phyloP scores from a whole-genome alignment of 2,888 invertebrate genomes.

The Holacanthella duospinosa region DNA sequence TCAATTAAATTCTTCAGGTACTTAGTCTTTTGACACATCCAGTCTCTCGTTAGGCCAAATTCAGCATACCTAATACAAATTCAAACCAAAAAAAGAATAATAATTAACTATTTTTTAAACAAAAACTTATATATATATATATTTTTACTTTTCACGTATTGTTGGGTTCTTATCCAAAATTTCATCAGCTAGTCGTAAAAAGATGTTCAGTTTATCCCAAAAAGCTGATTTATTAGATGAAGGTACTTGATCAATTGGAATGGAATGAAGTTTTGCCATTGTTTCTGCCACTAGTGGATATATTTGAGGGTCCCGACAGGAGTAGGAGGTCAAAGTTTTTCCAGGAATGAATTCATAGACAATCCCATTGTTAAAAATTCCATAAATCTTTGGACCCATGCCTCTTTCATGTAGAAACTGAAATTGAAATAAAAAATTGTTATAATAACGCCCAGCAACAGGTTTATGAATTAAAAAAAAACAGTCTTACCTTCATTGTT shows the following conservation, averaged over 20 bases:
- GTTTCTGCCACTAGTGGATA: slow-evolving; percentile 65
- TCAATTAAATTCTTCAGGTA: slow-evolving; percentile 54
- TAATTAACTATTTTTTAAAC: no score
- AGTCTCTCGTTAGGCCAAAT: slow-evolving; percentile 7
- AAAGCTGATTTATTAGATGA: slow-evolving; percentile 49
- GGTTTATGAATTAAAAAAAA: neutral
- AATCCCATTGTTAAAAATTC: slow-evolving; percentile 84
- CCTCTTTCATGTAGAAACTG: slow-evolving; percentile 58
- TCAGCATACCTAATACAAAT: neutral
- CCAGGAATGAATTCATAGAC: slow-evolving; percentile 83
- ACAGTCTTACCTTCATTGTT: slow-evolving; percentile 28
- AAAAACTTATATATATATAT: no score
- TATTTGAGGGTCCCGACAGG: slow-evolving; percentile 54
- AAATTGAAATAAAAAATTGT: slow-evolving; percentile 14
- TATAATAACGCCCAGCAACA: neutral
- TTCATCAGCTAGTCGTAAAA: slow-evolving; percentile 62
- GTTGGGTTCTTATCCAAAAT: slow-evolving; percentile 43
- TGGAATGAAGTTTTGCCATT: slow-evolving; percentile 74
- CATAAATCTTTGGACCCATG: slow-evolving; percentile 76
- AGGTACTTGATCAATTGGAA: slow-evolving; percentile 40
- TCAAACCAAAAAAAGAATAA: no score
- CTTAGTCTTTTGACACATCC: slow-evolving; percentile 44
- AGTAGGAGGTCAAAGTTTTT: slow-evolving; percentile 56
- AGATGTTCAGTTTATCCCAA: slow-evolving; percentile 66
- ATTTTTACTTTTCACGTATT: slow-evolving; percentile 9